Percentiles rank a stretch among this genome's conserved stretches.
phyloP scores from a whole-genome alignment of 2,113 vertebrate genomes.

The Muscicapa adusta region DNA sequence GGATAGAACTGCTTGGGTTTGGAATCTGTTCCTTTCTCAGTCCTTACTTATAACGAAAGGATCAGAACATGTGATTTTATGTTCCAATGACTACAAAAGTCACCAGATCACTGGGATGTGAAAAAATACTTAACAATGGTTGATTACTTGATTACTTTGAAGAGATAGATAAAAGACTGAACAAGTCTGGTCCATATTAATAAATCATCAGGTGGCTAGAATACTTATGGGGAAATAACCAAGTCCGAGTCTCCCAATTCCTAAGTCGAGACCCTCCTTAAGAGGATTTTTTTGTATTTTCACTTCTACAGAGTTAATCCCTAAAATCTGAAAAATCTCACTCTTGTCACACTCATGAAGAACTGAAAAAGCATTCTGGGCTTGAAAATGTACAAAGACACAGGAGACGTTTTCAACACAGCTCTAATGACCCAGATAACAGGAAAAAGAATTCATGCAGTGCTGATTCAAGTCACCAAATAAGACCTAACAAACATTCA shows the following conservation, averaged over 20 bases:
- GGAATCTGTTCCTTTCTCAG: neutral
- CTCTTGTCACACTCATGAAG: neutral
- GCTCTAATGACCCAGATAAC: accelerated
- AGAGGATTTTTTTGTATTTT: neutral
- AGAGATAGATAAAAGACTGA: neutral
- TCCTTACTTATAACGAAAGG: neutral
- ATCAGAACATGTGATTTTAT: neutral
- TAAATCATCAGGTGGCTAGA: neutral
- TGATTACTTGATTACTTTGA: neutral
- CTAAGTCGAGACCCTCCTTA: neutral
- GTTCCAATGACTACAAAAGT: neutral
- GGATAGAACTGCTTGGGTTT: neutral
- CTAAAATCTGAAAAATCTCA: neutral
- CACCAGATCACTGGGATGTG: neutral
- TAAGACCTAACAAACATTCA: neutral
- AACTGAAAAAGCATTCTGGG: neutral
- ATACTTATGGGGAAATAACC: neutral
- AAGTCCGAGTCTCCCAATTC: neutral
- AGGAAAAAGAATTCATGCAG: neutral
- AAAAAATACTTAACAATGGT: neutral
- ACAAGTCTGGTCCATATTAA: neutral
- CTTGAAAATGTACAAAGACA: neutral
- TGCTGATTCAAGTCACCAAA: neutral
- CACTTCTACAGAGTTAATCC: neutral
- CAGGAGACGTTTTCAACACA: neutral